These are phyloP conservation scores for Mythimna lalbum DNA, from an alignment of 2,888 invertebrate genomes.

Conservation along the genomic window DNA sequence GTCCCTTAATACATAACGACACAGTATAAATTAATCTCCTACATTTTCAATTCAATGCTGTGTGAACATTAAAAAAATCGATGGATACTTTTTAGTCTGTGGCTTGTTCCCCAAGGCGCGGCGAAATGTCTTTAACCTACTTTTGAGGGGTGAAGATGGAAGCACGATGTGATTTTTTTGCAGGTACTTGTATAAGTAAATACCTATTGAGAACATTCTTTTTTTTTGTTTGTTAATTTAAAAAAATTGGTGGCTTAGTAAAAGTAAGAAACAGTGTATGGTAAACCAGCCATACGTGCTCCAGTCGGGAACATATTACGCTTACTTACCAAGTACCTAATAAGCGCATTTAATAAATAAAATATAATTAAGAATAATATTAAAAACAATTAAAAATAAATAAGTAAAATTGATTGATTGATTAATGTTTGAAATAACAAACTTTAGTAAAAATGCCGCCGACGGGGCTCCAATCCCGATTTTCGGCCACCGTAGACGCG, in stretches of 20 bases:
- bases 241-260: neutral
- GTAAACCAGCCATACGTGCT: no score
- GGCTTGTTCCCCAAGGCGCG: conserved; percentile 25
- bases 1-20: conserved; percentile 49
- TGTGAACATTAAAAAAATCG: neutral
- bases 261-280: neutral
- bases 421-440: no score
- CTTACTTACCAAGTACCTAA: no score
- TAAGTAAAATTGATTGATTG: no score
- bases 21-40: conserved; percentile 43
- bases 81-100: conserved; percentile 37
- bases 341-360: no score
- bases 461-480: no score
- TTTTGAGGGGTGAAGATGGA: conserved; percentile 43
- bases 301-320: no score
- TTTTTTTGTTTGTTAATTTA: conserved; percentile 16
- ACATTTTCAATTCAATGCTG: conserved; percentile 16
- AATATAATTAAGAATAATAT: no score
- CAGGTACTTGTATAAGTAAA: conserved; percentile 10
- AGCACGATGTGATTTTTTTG: conserved; percentile 30
- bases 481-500: no score
- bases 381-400: no score
- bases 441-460: no score
- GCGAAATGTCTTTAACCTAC: conserved; percentile 52
- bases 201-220: conserved; percentile 17